A percentile compares a stretch with the other conserved stretches of the same genome.
Evolutionary conservation across 30 jellyfish, hydroid and myxozoan genomes (phyloP).

Genomic region (Haliclystus octoradiatus): DNA sequence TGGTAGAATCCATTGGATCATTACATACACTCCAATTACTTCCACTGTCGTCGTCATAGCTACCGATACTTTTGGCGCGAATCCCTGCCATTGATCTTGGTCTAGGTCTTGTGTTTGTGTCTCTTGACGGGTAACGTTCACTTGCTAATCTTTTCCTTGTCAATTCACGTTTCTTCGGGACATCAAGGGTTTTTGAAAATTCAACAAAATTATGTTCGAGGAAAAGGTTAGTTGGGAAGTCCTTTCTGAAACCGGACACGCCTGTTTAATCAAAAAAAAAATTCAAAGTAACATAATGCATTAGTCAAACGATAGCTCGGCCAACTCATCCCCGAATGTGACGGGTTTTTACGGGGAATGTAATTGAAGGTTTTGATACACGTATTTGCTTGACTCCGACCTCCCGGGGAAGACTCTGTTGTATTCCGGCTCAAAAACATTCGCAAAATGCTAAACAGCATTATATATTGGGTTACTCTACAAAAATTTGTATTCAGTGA

Average conservation of each 20-base stretch:
- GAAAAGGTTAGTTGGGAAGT: background rate
- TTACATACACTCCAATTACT: background rate
- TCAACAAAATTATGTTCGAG: background rate
- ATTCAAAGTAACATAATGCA: too few relatives aligned
- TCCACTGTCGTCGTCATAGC: background rate
- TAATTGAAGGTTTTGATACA: too few relatives aligned
- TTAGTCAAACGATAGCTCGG: too few relatives aligned
- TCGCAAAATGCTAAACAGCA: too few relatives aligned
- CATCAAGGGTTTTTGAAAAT: background rate
- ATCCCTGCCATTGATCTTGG: background rate
- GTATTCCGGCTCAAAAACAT: too few relatives aligned
- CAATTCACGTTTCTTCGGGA: background rate
- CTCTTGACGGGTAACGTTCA: background rate
- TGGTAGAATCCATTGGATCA: background rate
- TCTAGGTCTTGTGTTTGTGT: background rate
- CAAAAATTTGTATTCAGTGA: too few relatives aligned
- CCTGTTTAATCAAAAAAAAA: too few relatives aligned
- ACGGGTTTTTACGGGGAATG: too few relatives aligned
- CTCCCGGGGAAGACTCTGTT: too few relatives aligned
- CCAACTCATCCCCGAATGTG: too few relatives aligned
- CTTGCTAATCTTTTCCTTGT: background rate
- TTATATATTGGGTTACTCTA: too few relatives aligned
- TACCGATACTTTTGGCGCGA: background rate
- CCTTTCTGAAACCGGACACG: background rate
- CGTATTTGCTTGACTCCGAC: too few relatives aligned